Evolutionary conservation across 23 tunicate genomes (phyloP), one percentile per base, ranked within the genome.

Genomic region (Corella eumyota): DNA sequence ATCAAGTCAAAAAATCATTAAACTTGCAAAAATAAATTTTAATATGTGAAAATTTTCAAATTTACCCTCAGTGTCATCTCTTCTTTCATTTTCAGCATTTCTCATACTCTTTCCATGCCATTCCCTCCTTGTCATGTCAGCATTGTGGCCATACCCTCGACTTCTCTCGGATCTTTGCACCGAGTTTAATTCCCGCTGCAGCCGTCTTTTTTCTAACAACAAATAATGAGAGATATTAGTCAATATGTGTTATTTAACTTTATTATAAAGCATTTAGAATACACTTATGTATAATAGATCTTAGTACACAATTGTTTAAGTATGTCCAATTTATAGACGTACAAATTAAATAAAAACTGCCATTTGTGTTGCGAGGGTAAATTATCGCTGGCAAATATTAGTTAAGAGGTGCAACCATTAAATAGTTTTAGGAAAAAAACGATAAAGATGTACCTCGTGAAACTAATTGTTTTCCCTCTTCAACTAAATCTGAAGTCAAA

Each of bases 401-500:
- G n/a, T n/a, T n/a, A n/a, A n/a, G n/a, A n/a, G n/a, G 11, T 15
- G 15, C 11, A 9, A 40, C 11, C 48, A 40, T 40, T 40, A n/a
- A n/a, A n/a, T n/a, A n/a, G n/a, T n/a, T n/a, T n/a, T n/a, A n/a
- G n/a, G n/a, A n/a, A n/a, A n/a, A n/a, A n/a, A n/a, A n/a, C n/a
- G 48, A 9, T 40, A 40, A 9, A 40, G 13, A 40, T 15, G 15
- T 9, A 85, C 95, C 95, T 76, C 95, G 49, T 36, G 63, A 67
- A 9, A 93, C 95, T 17, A 85, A 64, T 56, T 79, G 82, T 61
- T 58, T 61, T 33, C 99, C 99, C 45, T 93, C 99, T 25, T 85
- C 90, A 2, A 93, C 71, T 37, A 84, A 51, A 50, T 93, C 99
- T 5, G 83, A 58, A 7, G 95, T 85, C 78, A 93, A 36, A 47